phyloP scores from a whole-genome alignment of 2,113 vertebrate species.

The Eira barbara region DNA sequence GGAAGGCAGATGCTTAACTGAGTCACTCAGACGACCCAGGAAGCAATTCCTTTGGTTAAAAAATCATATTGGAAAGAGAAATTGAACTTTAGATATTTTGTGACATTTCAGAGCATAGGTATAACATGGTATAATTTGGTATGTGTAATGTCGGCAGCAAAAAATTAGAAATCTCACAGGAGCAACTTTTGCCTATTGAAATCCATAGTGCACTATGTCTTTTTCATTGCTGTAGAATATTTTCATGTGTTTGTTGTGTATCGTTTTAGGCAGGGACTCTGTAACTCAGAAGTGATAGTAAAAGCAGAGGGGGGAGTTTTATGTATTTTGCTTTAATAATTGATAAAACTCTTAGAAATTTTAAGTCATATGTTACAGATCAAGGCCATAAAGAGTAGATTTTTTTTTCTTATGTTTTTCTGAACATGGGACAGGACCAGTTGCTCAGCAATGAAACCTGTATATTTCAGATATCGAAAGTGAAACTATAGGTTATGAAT shows the following conservation, averaged over 20 bases:
- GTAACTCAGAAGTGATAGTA: background rate
- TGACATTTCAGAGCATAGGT: slow-evolving; percentile 23
- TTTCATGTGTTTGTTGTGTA: background rate
- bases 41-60: background rate
- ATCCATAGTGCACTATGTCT: background rate
- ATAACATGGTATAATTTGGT: background rate
- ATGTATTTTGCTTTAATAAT: slow-evolving; percentile 24
- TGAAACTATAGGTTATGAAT: background rate
- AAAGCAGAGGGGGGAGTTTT: background rate
- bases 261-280: slow-evolving; percentile 22
- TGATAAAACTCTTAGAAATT: background rate
- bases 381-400: background rate
- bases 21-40: background rate
- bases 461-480: background rate
- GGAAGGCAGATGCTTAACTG: background rate
- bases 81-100: background rate
- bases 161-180: background rate
- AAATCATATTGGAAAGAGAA: background rate
- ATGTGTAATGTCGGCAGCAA: background rate
- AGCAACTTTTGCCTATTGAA: background rate
- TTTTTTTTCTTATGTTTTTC: background rate
- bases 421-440: background rate
- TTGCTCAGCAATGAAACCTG: background rate
- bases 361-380: background rate
- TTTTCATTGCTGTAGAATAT: background rate